Percentiles rank a stretch among this genome's conserved stretches.
phyloP scores from a whole-genome alignment of 2,888 invertebrate species.

The Eupithecia abbreviata region DNA sequence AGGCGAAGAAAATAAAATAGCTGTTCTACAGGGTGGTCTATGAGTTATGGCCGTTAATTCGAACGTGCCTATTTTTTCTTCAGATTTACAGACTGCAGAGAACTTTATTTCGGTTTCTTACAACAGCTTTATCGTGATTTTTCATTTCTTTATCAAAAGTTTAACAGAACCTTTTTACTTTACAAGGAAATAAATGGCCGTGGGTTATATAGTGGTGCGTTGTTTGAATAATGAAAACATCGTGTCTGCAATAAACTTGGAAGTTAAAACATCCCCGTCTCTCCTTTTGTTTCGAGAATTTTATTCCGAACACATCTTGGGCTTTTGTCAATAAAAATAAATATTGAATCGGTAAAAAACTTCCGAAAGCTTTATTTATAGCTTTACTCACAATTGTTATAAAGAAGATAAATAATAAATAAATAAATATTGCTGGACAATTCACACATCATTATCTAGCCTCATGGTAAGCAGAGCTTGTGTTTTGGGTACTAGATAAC shows the following conservation, averaged over 20 bases:
- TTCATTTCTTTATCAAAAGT: not conserved
- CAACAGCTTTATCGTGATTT: not conserved
- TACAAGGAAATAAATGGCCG: not conserved
- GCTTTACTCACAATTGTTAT: too few species aligned
- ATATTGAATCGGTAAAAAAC: not conserved
- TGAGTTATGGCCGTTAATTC: not conserved
- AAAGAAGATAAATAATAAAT: too few species aligned
- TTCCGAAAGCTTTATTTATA: not conserved
- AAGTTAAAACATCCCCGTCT: not conserved
- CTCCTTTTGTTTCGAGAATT: conserved; percentile 3
- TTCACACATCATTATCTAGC: too few species aligned
- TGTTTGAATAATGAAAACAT: conserved; percentile 2
- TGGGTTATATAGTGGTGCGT: not conserved
- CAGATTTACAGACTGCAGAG: not conserved
- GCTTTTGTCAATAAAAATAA: not conserved
- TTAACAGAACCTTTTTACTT: not conserved
- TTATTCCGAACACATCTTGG: not conserved
- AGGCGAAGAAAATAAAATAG: conserved; percentile 6
- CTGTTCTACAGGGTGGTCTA: not conserved
- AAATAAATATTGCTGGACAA: too few species aligned
- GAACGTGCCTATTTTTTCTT: not conserved
- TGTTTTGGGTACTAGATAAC: too few species aligned
- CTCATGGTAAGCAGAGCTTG: too few species aligned
- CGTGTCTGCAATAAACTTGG: not conserved
- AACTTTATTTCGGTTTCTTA: not conserved